These are phyloP conservation scores for Aphodius granarius DNA, from an alignment of 2,888 invertebrate species.

Conservation along the genomic window DNA sequence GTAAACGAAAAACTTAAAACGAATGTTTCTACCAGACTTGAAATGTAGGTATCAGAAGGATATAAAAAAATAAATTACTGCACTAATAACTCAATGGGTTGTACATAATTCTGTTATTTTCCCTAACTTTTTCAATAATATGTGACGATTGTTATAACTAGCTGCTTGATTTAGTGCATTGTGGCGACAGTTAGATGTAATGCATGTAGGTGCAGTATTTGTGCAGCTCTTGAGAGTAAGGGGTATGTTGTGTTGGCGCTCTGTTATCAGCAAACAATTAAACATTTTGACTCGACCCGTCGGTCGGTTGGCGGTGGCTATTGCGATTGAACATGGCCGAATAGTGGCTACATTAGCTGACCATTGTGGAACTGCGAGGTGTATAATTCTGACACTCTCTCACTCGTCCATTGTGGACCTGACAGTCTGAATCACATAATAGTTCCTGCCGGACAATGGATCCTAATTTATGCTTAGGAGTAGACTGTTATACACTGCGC, in stretches of 20 bases:
- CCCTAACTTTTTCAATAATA: too few species aligned
- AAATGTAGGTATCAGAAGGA: too few species aligned
- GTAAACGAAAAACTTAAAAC: too few species aligned
- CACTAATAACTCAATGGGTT: too few species aligned
- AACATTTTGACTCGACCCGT: constrained; percentile 5
- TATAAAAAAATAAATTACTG: too few species aligned
- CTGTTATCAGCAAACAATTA: constrained; percentile 8
- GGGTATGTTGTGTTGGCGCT: background rate
- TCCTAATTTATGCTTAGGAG: constrained; percentile 49
- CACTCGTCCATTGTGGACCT: constrained; percentile 47
- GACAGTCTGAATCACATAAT: constrained; percentile 49
- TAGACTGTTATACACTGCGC: constrained; percentile 34
- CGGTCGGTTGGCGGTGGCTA: background rate
- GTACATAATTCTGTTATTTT: too few species aligned
- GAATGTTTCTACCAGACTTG: too few species aligned
- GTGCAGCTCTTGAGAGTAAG: background rate
- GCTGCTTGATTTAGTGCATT: background rate
- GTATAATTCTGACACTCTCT: constrained; percentile 49
- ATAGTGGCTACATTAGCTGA: constrained; percentile 48
- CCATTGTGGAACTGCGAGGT: constrained; percentile 48
- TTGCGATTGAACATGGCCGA: constrained; percentile 38
- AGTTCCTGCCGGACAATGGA: constrained; percentile 50
- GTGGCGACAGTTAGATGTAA: background rate
- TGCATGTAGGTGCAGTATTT: background rate
- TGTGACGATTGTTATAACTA: too few species aligned